These are phyloP conservation scores for Drosophila nasuta DNA, from an alignment of 1,140 invertebrate genomes.

Conservation along the genomic window DNA sequence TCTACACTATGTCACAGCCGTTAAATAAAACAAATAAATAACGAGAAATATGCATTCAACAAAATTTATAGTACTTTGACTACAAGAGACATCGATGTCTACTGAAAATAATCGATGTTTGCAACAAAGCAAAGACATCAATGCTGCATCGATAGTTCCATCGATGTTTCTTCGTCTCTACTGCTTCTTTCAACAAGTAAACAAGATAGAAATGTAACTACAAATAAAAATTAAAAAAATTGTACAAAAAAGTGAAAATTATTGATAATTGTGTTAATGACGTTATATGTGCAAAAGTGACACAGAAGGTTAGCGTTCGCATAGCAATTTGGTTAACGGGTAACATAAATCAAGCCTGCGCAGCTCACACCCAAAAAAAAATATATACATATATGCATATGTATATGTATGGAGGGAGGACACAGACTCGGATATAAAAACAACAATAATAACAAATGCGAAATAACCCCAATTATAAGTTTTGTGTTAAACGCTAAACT, in stretches of 20 bases:
- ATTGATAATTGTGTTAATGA: background rate
- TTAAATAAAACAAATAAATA: too few relatives aligned
- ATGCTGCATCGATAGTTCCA: too few relatives aligned
- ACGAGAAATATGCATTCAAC: too few relatives aligned
- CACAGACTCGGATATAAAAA: constrained; percentile 53
- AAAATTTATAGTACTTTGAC: too few relatives aligned
- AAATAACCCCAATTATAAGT: constrained; percentile 32
- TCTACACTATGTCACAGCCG: too few relatives aligned
- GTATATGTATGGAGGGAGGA: constrained; percentile 25
- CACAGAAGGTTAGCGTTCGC: background rate
- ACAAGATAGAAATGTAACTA: constrained; percentile 25
- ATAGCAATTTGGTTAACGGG: background rate
- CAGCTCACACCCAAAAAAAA: constrained; percentile 74
- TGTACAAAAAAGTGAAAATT: constrained; percentile 28
- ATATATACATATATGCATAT: constrained; percentile 46
- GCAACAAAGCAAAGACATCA: too few relatives aligned
- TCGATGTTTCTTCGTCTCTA: background rate
- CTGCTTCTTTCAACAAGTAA: constrained; percentile 50
- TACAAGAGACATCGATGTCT: too few relatives aligned
- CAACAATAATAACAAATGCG: constrained; percentile 51
- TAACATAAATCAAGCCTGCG: constrained; percentile 39
- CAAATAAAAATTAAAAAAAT: constrained; percentile 24
- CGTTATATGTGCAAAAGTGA: constrained; percentile 7
- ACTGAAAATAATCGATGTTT: too few relatives aligned
- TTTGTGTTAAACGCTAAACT: constrained; percentile 4